Conservation (phyloP, 2,888 invertebrate species). For the Chymomyza procnemis region DNA sequence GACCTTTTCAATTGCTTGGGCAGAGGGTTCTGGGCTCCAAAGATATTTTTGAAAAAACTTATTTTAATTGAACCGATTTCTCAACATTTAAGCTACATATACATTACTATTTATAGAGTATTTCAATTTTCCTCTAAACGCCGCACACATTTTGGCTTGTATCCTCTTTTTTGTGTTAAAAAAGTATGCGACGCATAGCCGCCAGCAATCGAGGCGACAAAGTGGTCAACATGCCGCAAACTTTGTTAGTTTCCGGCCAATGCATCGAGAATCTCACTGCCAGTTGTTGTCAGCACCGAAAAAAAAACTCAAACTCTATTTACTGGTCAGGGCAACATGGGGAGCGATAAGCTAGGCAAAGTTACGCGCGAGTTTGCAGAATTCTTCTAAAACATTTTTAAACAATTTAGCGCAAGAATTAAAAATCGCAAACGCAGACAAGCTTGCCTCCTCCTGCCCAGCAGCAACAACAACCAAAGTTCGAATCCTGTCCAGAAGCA, state of each 20-base stretch:
- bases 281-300: conserved; percentile 22
- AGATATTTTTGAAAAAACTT: too few relatives aligned
- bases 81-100: too few relatives aligned
- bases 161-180: conserved; percentile 14
- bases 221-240: conserved; percentile 72
- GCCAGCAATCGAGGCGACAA: conserved; percentile 55
- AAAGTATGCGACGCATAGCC: conserved; percentile 37
- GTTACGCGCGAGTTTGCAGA: conserved; percentile 49
- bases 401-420: conserved; percentile 73
- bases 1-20: too few relatives aligned
- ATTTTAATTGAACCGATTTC: too few relatives aligned
- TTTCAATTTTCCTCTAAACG: neutral
- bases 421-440: conserved; percentile 68
- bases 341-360: conserved; percentile 22
- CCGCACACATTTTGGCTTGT: neutral
- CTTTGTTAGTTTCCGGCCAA: conserved; percentile 50
- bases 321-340: neutral
- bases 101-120: neutral
- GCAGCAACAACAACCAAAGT: conserved; percentile 1
- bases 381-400: conserved; percentile 72
- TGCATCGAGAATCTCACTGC: neutral
- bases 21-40: too few relatives aligned
- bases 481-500: conserved; percentile 12
- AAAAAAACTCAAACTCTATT: neutral
- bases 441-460: too few relatives aligned